These are phyloP conservation scores for Gambusia affinis DNA, from an alignment of 2,113 vertebrate genomes.

Conservation along the genomic window DNA sequence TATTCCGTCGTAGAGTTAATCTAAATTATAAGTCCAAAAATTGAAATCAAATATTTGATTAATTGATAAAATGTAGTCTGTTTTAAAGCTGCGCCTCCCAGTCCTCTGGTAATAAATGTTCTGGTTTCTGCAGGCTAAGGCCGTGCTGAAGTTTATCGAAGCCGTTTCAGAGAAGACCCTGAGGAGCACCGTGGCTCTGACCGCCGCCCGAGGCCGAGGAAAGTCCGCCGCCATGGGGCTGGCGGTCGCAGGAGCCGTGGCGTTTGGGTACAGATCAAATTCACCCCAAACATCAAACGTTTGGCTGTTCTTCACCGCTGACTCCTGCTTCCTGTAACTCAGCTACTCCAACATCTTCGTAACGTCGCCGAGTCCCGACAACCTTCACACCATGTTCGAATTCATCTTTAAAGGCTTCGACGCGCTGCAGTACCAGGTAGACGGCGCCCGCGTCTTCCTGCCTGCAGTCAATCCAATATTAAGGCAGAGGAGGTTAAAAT, in stretches of 20 bases:
- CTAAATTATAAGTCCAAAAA: too few species aligned
- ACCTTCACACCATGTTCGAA: constrained; percentile 96
- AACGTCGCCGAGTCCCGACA: constrained; percentile 97
- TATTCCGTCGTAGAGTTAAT: too few species aligned
- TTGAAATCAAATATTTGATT: too few species aligned
- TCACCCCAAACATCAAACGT: not conserved
- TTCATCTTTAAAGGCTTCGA: constrained; percentile 99
- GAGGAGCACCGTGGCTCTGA: constrained; percentile 91
- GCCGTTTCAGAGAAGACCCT: constrained; percentile 97
- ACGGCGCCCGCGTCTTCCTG: not conserved
- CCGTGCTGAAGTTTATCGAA: constrained; percentile 94
- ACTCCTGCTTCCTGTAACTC: constrained; percentile 13
- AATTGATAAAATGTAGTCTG: too few species aligned
- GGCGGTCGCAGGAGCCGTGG: constrained; percentile 92
- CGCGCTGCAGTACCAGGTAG: constrained; percentile 83
- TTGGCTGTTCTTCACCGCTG: not conserved
- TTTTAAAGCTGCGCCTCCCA: not conserved
- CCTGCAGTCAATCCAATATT: not conserved
- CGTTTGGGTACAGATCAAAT: constrained; percentile 87
- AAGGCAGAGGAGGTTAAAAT: not conserved
- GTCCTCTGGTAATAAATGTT: not conserved
- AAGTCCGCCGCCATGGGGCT: constrained; percentile 97
- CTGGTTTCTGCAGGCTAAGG: constrained; percentile 84
- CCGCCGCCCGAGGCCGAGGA: constrained; percentile 93
- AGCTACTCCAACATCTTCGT: constrained; percentile 99